A percentile compares a stretch with the other conserved stretches of the same genome.
phyloP scores from a whole-genome alignment of 1,140 invertebrate genomes.

The Bombus polaris region DNA sequence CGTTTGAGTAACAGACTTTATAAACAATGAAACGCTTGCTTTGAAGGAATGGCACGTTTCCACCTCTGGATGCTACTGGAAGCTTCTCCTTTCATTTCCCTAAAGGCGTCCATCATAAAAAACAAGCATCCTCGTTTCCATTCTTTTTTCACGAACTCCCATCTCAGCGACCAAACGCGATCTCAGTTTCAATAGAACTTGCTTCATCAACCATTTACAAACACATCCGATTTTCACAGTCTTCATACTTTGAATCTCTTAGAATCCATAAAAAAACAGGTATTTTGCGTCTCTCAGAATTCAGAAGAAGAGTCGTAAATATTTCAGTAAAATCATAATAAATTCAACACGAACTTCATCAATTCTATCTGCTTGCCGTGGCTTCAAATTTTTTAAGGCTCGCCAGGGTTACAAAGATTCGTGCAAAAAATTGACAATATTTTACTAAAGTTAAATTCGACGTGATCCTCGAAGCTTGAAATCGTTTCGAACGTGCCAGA shows the following conservation, averaged over 20 bases:
- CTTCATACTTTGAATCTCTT: neutral
- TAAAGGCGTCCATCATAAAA: conserved; percentile 18
- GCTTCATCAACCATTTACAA: neutral
- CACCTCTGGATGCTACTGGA: too few species aligned
- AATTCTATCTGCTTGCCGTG: neutral
- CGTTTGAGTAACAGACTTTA: neutral
- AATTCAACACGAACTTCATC: neutral
- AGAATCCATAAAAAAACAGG: neutral
- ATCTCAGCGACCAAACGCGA: neutral
- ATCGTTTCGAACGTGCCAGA: too few species aligned
- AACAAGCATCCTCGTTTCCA: conserved; percentile 4
- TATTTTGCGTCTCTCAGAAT: neutral
- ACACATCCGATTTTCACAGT: neutral
- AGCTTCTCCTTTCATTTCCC: conserved; percentile 4
- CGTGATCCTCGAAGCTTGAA: too few species aligned
- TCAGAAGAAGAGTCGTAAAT: neutral
- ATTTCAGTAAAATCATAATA: neutral
- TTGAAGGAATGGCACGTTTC: neutral
- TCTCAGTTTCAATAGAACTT: neutral
- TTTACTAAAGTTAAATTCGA: neutral
- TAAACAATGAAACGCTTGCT: conserved; percentile 15
- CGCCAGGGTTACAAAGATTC: neutral
- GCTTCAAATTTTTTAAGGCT: too few species aligned
- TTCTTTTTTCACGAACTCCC: neutral
- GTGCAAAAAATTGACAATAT: neutral